Conservation (phyloP, 2,888 invertebrate genomes). For the Agrenia bidenticulata region DNA sequence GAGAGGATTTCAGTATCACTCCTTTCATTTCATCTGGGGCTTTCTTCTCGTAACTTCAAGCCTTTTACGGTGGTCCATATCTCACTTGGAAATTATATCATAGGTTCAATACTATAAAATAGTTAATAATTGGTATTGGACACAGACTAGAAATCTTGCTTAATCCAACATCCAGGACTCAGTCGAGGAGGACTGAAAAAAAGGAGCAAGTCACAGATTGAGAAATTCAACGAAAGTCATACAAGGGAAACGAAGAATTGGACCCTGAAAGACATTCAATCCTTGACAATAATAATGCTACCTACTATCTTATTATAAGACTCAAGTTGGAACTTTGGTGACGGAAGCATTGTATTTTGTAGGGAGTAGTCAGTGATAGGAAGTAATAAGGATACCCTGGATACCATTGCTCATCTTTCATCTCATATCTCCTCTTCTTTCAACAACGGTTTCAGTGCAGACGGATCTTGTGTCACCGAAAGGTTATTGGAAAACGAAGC, state of each 20-base stretch:
- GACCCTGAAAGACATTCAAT: conserved; percentile 1
- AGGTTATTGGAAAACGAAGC: neutral
- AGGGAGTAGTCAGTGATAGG: neutral
- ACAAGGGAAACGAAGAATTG: neutral
- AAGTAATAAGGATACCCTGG: too few relatives aligned
- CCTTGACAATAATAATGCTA: neutral
- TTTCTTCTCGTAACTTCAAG: neutral
- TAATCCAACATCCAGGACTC: too few relatives aligned
- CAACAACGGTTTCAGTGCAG: neutral
- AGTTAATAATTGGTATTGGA: too few relatives aligned
- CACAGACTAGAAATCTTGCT: too few relatives aligned
- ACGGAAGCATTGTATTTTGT: neutral
- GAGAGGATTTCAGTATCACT: conserved; percentile 5
- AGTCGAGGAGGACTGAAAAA: too few relatives aligned
- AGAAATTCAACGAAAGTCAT: neutral
- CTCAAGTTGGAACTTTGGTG: neutral
- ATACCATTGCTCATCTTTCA: conserved; percentile 1
- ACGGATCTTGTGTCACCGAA: conserved; percentile 2
- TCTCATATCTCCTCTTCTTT: neutral
- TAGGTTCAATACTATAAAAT: too few relatives aligned
- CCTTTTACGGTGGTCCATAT: neutral
- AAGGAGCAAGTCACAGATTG: too few relatives aligned
- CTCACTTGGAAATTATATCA: too few relatives aligned
- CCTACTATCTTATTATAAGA: neutral
- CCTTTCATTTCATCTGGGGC: neutral